These are phyloP conservation scores for Platycnemis pennipes DNA, from an alignment of 2,888 invertebrate species.

Conservation along the genomic window DNA sequence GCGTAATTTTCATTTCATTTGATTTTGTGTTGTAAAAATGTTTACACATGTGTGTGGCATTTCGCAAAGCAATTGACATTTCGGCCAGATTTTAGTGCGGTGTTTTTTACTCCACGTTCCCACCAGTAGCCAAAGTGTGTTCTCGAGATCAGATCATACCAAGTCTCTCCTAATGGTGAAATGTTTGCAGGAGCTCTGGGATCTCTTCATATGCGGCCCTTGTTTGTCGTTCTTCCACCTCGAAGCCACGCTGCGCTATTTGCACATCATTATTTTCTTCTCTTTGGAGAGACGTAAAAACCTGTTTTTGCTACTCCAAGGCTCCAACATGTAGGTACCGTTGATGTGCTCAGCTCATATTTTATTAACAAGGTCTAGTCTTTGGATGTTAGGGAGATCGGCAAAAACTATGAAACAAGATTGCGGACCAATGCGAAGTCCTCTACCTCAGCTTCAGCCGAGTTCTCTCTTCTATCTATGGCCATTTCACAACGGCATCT, in stretches of 20 bases:
- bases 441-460: not conserved
- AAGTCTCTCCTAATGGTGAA: not conserved
- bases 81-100: too few relatives aligned
- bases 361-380: not conserved
- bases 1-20: too few relatives aligned
- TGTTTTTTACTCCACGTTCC: too few relatives aligned
- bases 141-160: too few relatives aligned
- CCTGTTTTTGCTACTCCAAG: not conserved
- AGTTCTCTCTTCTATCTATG: too few relatives aligned
- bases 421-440: not conserved
- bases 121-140: too few relatives aligned
- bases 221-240: not conserved
- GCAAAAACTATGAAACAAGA: not conserved
- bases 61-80: too few relatives aligned
- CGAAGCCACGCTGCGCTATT: not conserved
- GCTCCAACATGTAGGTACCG: not conserved
- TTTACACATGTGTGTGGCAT: too few relatives aligned
- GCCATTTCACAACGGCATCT: not conserved
- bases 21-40: too few relatives aligned
- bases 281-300: not conserved
- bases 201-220: not conserved
- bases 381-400: not conserved
- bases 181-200: not conserved
- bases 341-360: not conserved
- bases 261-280: not conserved